Percentiles rank a stretch among this genome's conserved stretches.
These are phyloP conservation scores for Sparidentex hasta DNA, from an alignment of 2,797 vertebrate genomes.

Conservation along the genomic window DNA sequence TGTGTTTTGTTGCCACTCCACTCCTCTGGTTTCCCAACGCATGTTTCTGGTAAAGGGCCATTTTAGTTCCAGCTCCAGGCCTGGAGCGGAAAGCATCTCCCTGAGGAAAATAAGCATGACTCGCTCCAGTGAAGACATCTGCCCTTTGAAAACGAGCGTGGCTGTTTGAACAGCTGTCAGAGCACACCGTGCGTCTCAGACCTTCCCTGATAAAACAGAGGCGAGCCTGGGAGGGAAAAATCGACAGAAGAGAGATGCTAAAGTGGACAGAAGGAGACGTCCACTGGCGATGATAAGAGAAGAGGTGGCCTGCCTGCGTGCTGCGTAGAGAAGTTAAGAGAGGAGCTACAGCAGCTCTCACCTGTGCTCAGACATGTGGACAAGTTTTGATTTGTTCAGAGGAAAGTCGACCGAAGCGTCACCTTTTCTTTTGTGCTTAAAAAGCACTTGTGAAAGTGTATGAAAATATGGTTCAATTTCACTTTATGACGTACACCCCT, in stretches of 20 bases:
- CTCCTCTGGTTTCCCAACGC: slow-evolving; percentile 60
- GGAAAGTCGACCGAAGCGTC: neutral
- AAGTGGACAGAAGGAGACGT: slow-evolving; percentile 51
- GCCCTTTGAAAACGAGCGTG: slow-evolving; percentile 85
- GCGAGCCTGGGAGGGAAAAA: slow-evolving; percentile 61
- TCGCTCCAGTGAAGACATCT: slow-evolving; percentile 88
- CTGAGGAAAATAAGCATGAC: slow-evolving; percentile 87
- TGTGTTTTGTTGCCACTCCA: slow-evolving; percentile 71
- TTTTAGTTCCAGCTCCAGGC: slow-evolving; percentile 68
- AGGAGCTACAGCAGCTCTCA: slow-evolving; percentile 21
- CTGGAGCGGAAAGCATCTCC: slow-evolving; percentile 83
- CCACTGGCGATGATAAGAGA: slow-evolving; percentile 25
- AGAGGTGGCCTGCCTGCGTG: slow-evolving; percentile 17
- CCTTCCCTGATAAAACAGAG: slow-evolving; percentile 83
- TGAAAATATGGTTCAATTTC: neutral
- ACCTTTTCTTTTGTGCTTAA: neutral
- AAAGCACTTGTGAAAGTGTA: neutral
- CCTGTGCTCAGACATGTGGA: slow-evolving; percentile 8
- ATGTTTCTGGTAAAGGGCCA: slow-evolving; percentile 73
- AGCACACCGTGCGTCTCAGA: slow-evolving; percentile 77
- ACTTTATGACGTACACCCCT: neutral
- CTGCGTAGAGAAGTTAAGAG: neutral
- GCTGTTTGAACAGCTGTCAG: slow-evolving; percentile 90
- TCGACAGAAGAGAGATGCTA: slow-evolving; percentile 63
- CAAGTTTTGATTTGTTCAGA: neutral